These are phyloP conservation scores for Nanorana parkeri DNA, from an alignment of 2,113 vertebrate species.

Conservation along the genomic window DNA sequence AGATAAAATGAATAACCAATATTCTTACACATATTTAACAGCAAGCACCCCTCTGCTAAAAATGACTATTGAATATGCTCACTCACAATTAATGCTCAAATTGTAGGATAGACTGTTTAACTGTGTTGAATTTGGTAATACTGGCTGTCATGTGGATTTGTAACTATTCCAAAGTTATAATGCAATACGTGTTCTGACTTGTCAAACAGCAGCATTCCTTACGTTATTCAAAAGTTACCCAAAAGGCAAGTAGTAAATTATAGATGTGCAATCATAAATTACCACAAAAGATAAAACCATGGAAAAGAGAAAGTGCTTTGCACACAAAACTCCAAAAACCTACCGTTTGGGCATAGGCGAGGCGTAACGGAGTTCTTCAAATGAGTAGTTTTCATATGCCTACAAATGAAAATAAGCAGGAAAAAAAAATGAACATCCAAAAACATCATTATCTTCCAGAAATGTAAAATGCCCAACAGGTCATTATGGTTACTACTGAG, in stretches of 20 bases:
- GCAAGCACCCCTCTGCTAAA: too few species aligned
- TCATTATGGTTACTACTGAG: too few species aligned
- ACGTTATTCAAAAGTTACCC: not conserved
- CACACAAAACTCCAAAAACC: too few species aligned
- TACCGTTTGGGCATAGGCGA: conserved; percentile 98
- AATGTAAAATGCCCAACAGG: too few species aligned
- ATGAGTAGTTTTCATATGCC: conserved; percentile 98
- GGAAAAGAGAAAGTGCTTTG: too few species aligned
- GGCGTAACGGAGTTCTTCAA: conserved; percentile 97
- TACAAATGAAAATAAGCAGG: conserved; percentile 59
- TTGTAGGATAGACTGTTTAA: not conserved
- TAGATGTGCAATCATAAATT: not conserved
- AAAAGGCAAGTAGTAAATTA: not conserved
- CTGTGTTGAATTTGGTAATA: not conserved
- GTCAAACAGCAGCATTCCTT: not conserved
- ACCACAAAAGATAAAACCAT: not conserved
- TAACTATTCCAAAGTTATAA: too few species aligned
- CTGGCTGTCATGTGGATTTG: not conserved
- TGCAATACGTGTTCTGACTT: too few species aligned
- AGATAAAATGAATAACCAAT: conserved; percentile 41
- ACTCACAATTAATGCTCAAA: too few species aligned
- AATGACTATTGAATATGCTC: too few species aligned
- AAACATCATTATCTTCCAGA: too few species aligned
- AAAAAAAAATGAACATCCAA: too few species aligned
- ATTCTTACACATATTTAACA: not conserved